Base-by-base conservation (phyloP, 2,113 vertebrate genomes). In the Deroptyus accipitrinus region DNA sequence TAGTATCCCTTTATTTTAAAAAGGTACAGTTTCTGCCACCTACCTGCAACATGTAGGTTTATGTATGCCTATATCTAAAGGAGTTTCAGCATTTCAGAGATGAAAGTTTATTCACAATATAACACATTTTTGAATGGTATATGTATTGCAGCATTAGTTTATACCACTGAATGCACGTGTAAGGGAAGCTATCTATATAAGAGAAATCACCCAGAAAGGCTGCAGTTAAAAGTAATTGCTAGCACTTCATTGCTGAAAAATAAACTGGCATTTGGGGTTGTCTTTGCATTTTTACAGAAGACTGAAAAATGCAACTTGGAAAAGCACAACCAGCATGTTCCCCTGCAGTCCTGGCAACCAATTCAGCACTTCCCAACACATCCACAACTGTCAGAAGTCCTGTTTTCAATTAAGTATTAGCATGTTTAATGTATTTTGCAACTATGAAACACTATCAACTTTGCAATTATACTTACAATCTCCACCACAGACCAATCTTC, bases 11-110 rank as follows among this genome's bases (percentile, higher is more conserved):
- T 83, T n/a, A 35, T 82, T 91, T 81, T 20, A 10, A 89, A 81
- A 92, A 95, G 46, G 77, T 31, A 75, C 35, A 44, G 33, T 95
- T 95, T 95, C 93, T 97, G 93, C 94, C 95, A 96, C 77, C 93
- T 92, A 90, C 89, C 94, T 97, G 95, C 70, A 94, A 72, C n/a
- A 52, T 20, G 84, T 64, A 78, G 76, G 42, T 51, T 91, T 84
- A 44, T 55, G 39, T 51, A 68, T 0, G 3, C 17, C 52, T 61
- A 1, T 10, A 63, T 16, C 69, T 68, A 62, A 67, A 92, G 33
- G 39, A 76, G 51, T 10, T 84, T 27, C 57, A 41, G 39, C 31
- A 73, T 78, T 64, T 92, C 39, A 88, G 48, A 88, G 19, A 72
- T 22, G 1, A 61, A 72, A 76, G 30, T 64, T 87, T 73, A 89